phyloP scores from a whole-genome alignment of 2,113 vertebrate genomes.

The Syrmaticus mikado region DNA sequence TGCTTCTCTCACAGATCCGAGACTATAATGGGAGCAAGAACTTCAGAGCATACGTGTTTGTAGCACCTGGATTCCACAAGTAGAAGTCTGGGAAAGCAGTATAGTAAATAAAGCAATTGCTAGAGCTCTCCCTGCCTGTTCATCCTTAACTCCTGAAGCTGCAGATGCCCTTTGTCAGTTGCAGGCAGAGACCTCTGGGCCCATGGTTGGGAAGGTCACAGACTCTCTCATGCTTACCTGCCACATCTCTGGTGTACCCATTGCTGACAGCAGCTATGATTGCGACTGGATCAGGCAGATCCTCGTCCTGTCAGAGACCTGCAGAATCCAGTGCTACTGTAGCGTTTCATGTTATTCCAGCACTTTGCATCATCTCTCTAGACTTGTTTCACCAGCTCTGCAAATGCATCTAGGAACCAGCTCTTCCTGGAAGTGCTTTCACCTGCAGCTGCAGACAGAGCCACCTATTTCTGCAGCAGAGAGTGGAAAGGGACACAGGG shows the following conservation, averaged over 20 bases:
- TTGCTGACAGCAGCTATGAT: fast-evolving
- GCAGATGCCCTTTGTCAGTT: not conserved
- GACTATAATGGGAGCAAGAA: not conserved
- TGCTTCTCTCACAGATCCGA: not conserved
- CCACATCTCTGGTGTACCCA: not conserved
- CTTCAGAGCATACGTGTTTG: not conserved
- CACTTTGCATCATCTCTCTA: not conserved
- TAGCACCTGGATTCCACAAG: not conserved
- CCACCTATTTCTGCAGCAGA: constrained; percentile 13
- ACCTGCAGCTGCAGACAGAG: not conserved
- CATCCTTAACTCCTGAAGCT: not conserved
- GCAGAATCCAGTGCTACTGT: not conserved
- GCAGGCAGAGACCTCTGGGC: not conserved
- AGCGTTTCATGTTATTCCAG: not conserved
- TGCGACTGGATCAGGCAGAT: not conserved
- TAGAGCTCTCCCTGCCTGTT: not conserved
- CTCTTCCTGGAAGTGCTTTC: not conserved
- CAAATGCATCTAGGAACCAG: not conserved
- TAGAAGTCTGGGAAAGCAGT: not conserved
- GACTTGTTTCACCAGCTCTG: not conserved
- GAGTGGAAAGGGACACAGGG: not conserved
- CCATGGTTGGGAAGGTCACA: not conserved
- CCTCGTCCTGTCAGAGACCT: not conserved
- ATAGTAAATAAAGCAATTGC: not conserved
- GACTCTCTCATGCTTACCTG: not conserved